Percentiles rank a stretch among this genome's conserved stretches.
phyloP scores from a whole-genome alignment of 2,113 vertebrate genomes.

The Campylomormyrus numenius region DNA sequence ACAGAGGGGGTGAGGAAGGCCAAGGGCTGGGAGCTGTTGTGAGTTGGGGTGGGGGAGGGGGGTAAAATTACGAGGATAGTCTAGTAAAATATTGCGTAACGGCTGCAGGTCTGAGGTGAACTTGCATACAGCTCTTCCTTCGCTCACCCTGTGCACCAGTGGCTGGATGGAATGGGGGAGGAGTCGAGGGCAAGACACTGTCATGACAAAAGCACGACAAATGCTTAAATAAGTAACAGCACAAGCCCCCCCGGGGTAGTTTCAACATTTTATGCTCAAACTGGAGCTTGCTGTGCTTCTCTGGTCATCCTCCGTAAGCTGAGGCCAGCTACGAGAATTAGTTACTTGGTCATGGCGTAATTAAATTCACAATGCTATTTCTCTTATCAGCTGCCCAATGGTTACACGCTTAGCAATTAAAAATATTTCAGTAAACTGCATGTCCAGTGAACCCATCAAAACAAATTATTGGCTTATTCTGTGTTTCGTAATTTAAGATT shows the following conservation, averaged over 20 bases:
- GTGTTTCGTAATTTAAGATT: neutral
- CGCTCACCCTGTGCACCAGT: constrained; percentile 32
- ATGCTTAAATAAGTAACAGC: constrained; percentile 43
- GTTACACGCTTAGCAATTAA: neutral
- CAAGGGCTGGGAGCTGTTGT: neutral
- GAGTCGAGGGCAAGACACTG: constrained; percentile 48
- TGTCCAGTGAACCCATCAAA: neutral
- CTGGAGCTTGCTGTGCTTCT: constrained; percentile 25
- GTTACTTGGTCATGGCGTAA: constrained; percentile 33
- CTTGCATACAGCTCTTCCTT: constrained; percentile 38
- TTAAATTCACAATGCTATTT: constrained; percentile 41
- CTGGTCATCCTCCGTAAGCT: constrained; percentile 31
- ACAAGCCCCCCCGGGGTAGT: constrained; percentile 32
- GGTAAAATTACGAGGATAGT: neutral
- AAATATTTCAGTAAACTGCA: neutral
- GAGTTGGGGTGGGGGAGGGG: neutral
- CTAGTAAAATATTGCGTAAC: constrained; percentile 26
- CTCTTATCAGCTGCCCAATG: constrained; percentile 13
- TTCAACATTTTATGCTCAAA: constrained; percentile 17
- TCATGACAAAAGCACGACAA: constrained; percentile 49
- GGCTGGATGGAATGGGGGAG: constrained; percentile 45
- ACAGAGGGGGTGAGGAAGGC: constrained; percentile 12
- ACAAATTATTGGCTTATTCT: neutral
- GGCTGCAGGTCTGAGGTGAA: constrained; percentile 36
- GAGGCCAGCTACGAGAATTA: constrained; percentile 27